Evolutionary conservation across 2,888 invertebrate genomes (phyloP).

Genomic region (Sisyra nigra): DNA sequence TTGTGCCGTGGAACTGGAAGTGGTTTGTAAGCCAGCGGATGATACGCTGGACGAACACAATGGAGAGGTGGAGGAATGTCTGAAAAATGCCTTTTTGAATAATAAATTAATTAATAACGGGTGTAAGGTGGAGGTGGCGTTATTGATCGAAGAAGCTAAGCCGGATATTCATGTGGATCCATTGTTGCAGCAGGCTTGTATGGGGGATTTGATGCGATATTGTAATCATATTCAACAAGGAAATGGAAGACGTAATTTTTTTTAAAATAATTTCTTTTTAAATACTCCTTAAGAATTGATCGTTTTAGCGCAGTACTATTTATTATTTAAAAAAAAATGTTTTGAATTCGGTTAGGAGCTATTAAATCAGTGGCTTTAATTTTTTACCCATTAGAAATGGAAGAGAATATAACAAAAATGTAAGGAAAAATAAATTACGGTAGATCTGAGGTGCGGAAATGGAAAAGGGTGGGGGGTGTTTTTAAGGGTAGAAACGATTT

Average conservation of each 20-base stretch:
- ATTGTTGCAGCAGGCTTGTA: slow-evolving; percentile 73
- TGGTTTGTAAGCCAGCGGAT: slow-evolving; percentile 37
- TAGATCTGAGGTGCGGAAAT: too few species aligned
- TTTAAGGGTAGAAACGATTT: too few species aligned
- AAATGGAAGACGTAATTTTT: slow-evolving; percentile 70
- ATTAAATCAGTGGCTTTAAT: too few species aligned
- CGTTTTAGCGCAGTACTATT: not conserved
- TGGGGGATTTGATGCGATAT: slow-evolving; percentile 64
- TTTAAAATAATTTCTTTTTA: slow-evolving; percentile 3
- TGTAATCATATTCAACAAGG: slow-evolving; percentile 72
- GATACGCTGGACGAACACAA: slow-evolving; percentile 34
- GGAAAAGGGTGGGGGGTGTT: too few species aligned
- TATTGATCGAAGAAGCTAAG: slow-evolving; percentile 73
- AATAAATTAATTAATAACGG: slow-evolving; percentile 55
- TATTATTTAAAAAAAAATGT: not conserved
- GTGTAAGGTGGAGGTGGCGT: slow-evolving; percentile 73
- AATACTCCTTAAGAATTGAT: too few species aligned
- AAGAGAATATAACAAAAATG: too few species aligned
- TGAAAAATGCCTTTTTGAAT: slow-evolving; percentile 66
- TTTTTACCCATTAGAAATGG: too few species aligned
- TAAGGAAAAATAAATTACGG: too few species aligned
- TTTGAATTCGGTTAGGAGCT: too few species aligned
- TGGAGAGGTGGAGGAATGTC: slow-evolving; percentile 72
- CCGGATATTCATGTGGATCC: slow-evolving; percentile 95
- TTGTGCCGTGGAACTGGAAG: slow-evolving; percentile 58